A percentile compares a stretch with the other conserved stretches of the same genome.
Conservation (phyloP, 2,888 invertebrate genomes). For the Agrochola litura region DNA sequence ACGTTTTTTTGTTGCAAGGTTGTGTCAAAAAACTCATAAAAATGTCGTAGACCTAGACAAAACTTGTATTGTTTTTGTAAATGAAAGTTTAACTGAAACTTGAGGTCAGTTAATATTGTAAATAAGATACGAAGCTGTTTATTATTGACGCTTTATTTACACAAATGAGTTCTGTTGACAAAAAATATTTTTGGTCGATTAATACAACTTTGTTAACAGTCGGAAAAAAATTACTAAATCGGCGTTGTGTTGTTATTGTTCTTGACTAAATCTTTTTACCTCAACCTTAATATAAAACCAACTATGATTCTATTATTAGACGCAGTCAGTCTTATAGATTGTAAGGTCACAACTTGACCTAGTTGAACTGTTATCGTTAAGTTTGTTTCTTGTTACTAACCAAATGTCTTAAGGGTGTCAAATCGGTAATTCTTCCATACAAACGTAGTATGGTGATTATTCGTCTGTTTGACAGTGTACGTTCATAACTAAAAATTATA, state of each 20-base stretch:
- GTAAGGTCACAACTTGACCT: conserved; percentile 45
- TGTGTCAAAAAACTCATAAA: conserved; percentile 48
- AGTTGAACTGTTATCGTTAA: conserved; percentile 18
- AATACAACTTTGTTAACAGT: neutral
- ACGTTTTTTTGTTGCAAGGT: conserved; percentile 23
- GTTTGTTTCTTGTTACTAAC: conserved; percentile 17
- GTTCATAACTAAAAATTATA: too few relatives aligned
- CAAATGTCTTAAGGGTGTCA: neutral
- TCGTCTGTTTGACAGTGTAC: too few relatives aligned
- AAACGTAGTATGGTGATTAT: too few relatives aligned
- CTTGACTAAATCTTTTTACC: neutral
- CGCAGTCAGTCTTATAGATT: conserved; percentile 21
- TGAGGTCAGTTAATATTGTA: conserved; percentile 8
- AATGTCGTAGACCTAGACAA: conserved; percentile 12
- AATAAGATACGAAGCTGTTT: neutral
- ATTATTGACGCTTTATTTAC: neutral
- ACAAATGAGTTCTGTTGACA: neutral
- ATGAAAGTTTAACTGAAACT: conserved; percentile 9
- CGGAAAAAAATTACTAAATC: neutral
- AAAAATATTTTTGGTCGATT: neutral
- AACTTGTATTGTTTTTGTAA: conserved; percentile 19
- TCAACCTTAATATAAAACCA: neutral
- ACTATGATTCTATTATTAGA: conserved; percentile 16
- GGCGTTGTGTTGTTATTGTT: neutral
- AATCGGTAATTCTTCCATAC: too few relatives aligned